Conservation (phyloP, 2,888 invertebrate species). For the Hypselothyrea guttata region DNA sequence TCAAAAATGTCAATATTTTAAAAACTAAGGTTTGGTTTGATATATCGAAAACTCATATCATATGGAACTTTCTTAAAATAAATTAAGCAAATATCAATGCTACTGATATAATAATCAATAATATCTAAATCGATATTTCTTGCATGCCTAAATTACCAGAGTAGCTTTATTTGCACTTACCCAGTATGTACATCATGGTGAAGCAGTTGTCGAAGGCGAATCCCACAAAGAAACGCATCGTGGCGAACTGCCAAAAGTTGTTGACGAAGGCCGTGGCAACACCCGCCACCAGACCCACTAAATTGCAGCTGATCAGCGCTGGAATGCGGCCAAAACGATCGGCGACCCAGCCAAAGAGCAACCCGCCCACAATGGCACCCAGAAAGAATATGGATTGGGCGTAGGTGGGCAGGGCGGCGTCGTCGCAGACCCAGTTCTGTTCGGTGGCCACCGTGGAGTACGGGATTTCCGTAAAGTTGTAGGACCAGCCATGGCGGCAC, state of each 20-base stretch:
- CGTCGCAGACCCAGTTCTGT: conserved; percentile 93
- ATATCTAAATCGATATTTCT: too few relatives aligned
- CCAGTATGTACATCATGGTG: conserved; percentile 96
- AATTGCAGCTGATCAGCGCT: conserved; percentile 89
- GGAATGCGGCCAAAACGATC: conserved; percentile 93
- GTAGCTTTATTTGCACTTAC: conserved; percentile 84
- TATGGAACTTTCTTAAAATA: too few relatives aligned
- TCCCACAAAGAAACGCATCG: conserved; percentile 92
- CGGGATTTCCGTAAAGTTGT: conserved; percentile 90
- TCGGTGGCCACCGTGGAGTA: conserved; percentile 93
- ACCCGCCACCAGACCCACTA: conserved; percentile 88
- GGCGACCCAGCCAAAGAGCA: conserved; percentile 93
- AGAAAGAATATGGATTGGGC: conserved; percentile 94
- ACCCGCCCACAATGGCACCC: conserved; percentile 92
- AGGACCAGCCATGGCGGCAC: conserved; percentile 91
- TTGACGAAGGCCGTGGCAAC: conserved; percentile 88
- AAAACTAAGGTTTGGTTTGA: too few relatives aligned
- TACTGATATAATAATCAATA: too few relatives aligned
- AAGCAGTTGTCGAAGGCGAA: conserved; percentile 95
- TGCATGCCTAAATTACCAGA: too few relatives aligned
- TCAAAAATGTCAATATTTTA: too few relatives aligned
- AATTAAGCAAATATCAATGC: too few relatives aligned
- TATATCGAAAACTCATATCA: too few relatives aligned
- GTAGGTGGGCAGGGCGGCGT: conserved; percentile 88
- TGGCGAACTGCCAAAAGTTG: conserved; percentile 89